A percentile compares a stretch with the other conserved stretches of the same genome.
Conservation (phyloP, 2,113 vertebrate species). For the Ondatra zibethicus region DNA sequence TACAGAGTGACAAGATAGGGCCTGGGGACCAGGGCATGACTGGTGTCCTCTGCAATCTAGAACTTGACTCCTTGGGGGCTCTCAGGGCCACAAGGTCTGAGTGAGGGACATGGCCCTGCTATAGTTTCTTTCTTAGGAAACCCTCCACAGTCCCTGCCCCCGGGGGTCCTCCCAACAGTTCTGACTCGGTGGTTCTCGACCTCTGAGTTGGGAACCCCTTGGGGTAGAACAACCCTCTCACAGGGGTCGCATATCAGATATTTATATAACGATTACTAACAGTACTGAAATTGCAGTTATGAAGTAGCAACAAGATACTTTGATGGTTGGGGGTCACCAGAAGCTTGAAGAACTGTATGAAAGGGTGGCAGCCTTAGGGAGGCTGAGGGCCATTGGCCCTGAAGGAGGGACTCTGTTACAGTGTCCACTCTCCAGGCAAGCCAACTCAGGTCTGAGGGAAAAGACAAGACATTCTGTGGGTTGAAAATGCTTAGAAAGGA, state of each 20-base stretch:
- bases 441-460: background rate
- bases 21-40: background rate
- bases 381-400: background rate
- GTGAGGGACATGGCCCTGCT: background rate
- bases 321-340: too few relatives aligned
- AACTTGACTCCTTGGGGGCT: background rate
- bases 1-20: constrained; percentile 93
- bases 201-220: background rate
- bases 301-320: background rate
- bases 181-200: background rate
- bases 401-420: background rate
- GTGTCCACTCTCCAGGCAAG: background rate
- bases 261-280: background rate
- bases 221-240: background rate
- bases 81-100: background rate
- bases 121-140: background rate
- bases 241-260: background rate
- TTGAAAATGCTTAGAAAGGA: background rate
- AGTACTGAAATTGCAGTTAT: too few relatives aligned
- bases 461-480: background rate
- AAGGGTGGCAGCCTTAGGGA: background rate
- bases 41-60: background rate
- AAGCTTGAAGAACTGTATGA: rapidly evolving
- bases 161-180: constrained; percentile 5
- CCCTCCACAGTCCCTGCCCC: constrained; percentile 57